Conservation (phyloP, 2,797 vertebrate species). For the Coranthus polyacanthus region DNA sequence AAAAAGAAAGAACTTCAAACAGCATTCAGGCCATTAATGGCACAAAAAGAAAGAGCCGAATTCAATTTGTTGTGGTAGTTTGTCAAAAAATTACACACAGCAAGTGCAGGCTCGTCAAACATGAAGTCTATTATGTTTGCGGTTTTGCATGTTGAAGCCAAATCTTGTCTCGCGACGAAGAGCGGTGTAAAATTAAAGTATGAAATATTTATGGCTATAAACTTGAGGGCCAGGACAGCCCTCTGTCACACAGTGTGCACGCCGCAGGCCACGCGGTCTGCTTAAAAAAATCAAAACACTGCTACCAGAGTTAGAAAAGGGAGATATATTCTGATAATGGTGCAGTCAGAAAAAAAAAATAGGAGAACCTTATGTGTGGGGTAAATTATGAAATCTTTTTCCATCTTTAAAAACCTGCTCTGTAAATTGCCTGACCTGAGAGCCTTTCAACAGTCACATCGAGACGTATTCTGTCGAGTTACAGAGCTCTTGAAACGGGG, state of each 20-base stretch:
- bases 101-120: background rate
- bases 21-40: background rate
- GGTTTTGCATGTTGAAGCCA: conserved; percentile 8
- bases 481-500: conserved; percentile 39
- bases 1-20: background rate
- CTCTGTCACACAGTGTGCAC: background rate
- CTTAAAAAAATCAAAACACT: background rate
- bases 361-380: conserved; percentile 21
- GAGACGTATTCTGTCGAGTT: conserved; percentile 40
- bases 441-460: conserved; percentile 14
- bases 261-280: too few species aligned
- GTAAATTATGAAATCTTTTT: too few species aligned
- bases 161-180: conserved; percentile 3
- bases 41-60: background rate
- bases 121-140: conserved; percentile 12
- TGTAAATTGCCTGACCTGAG: conserved; percentile 42
- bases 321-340: background rate
- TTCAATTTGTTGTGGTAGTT: conserved; percentile 12
- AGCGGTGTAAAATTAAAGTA: background rate
- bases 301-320: background rate
- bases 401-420: conserved; percentile 22
- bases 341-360: background rate
- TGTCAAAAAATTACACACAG: background rate
- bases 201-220: conserved; percentile 7
- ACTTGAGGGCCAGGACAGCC: background rate